These are phyloP conservation scores for Tokudaia muenninki DNA, from an alignment of 2,797 vertebrate genomes.

Conservation along the genomic window DNA sequence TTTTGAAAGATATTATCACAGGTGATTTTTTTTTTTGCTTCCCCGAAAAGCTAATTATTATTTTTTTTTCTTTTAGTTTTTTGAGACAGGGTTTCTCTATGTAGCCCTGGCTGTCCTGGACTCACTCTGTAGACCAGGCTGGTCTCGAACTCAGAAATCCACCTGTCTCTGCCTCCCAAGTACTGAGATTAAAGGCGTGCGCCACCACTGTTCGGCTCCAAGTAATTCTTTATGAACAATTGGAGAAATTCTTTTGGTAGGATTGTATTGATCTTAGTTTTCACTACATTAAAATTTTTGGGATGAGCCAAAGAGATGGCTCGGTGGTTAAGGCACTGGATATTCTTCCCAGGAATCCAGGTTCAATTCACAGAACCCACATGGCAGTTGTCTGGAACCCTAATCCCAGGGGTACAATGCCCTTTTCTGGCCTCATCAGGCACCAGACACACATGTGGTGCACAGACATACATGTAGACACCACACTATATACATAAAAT, in stretches of 20 bases:
- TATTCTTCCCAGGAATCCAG: background rate
- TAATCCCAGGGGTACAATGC: background rate
- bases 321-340: background rate
- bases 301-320: background rate
- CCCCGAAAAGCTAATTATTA: background rate
- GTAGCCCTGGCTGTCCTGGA: too few species aligned
- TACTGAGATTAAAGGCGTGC: too few species aligned
- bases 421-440: background rate
- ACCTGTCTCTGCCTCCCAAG: too few species aligned
- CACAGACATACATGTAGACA: background rate
- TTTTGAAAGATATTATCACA: conserved; percentile 29
- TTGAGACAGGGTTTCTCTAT: too few species aligned
- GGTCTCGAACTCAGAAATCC: too few species aligned
- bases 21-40: conserved; percentile 51
- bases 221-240: conserved; percentile 37
- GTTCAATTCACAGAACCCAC: background rate
- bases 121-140: too few species aligned
- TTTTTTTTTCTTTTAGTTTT: too few species aligned
- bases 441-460: background rate
- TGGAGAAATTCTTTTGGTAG: conserved; percentile 47
- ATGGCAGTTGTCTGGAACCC: background rate
- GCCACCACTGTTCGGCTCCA: background rate
- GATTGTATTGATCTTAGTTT: conserved; percentile 42
- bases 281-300: background rate
- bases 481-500: background rate